A percentile compares a stretch with the other conserved stretches of the same genome.
Evolutionary conservation across 2,797 vertebrate genomes (phyloP).

Genomic region (Coregonus sp.): DNA sequence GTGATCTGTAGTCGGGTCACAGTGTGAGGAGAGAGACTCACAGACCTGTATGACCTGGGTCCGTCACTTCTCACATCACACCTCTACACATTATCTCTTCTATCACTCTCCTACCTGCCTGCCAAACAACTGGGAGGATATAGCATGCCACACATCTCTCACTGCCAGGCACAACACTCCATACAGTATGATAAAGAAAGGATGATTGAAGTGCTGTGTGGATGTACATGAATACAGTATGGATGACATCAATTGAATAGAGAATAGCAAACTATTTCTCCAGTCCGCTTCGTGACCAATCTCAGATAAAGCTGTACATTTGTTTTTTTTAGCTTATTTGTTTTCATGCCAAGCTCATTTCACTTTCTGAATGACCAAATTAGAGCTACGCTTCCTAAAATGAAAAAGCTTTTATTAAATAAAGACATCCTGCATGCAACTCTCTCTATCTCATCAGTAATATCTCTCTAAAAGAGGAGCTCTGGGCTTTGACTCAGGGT

Average conservation of each 20-base stretch:
- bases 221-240: background rate
- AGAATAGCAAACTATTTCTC: background rate
- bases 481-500: slow-evolving; percentile 4
- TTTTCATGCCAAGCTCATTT: background rate
- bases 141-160: background rate
- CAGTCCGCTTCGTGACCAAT: background rate
- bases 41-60: too few relatives aligned
- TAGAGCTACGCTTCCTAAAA: background rate
- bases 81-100: too few relatives aligned
- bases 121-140: too few relatives aligned
- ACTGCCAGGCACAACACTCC: background rate
- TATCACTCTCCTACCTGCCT: too few relatives aligned
- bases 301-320: background rate
- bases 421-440: background rate
- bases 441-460: background rate
- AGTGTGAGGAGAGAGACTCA: too few relatives aligned
- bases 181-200: background rate
- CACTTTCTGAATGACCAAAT: slow-evolving; percentile 9
- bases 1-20: too few relatives aligned
- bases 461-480: background rate
- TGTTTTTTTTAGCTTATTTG: background rate
- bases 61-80: too few relatives aligned
- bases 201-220: background rate
- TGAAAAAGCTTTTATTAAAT: slow-evolving; percentile 18
- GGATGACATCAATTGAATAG: background rate